These are phyloP conservation scores for Barypeithes pellucidus DNA, from an alignment of 2,888 invertebrate species.

Conservation along the genomic window DNA sequence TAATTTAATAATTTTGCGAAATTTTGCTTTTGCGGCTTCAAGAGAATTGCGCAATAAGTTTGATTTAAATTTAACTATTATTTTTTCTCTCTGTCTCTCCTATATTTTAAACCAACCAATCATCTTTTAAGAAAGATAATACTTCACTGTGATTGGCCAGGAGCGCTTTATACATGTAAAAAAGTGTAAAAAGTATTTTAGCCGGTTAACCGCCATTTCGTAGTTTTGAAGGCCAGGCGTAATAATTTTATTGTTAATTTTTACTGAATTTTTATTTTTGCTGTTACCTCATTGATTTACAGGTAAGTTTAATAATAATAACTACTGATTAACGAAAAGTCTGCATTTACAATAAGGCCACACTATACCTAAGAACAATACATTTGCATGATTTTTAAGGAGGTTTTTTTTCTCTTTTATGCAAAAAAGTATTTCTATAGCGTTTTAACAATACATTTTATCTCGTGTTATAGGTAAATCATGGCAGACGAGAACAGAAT, in stretches of 20 bases:
- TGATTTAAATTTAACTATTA: background rate
- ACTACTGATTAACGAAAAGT: background rate
- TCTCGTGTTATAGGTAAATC: constrained; percentile 26
- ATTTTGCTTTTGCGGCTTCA: background rate
- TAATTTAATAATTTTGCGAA: too few species aligned
- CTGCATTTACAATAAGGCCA: background rate
- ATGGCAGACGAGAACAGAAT: constrained; percentile 81
- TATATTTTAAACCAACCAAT: background rate
- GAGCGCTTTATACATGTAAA: background rate
- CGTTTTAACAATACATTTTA: constrained; percentile 7
- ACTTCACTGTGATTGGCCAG: background rate
- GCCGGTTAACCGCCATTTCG: constrained; percentile 32
- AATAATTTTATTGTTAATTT: background rate
- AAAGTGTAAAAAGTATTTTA: background rate
- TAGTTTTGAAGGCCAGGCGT: constrained; percentile 12
- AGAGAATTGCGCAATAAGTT: background rate
- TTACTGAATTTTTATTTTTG: constrained; percentile 21
- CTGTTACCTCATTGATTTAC: constrained; percentile 21
- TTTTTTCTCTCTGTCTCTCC: background rate
- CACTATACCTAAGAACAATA: background rate
- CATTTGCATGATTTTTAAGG: background rate
- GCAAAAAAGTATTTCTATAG: background rate
- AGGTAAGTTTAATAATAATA: constrained; percentile 1
- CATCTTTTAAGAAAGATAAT: background rate
- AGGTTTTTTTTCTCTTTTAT: background rate